Evolutionary conservation across 2,797 vertebrate species (phyloP), one percentile per base, ranked within the genome.

Genomic region (Halcyon leucocephala): DNA sequence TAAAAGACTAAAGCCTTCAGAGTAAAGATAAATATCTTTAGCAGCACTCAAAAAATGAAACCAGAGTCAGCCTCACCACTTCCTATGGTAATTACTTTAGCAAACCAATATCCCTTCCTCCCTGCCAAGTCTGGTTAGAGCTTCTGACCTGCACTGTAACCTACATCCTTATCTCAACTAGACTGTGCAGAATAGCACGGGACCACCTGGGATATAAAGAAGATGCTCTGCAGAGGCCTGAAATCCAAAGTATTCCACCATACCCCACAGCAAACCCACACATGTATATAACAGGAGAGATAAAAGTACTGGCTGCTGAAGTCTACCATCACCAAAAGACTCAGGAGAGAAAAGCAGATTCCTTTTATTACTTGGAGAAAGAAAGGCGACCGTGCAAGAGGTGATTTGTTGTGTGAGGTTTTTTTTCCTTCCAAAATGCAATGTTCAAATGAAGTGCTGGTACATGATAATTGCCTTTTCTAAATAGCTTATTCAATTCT

Each of bases 1-100:
- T 42, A 54, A 81, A 89, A 84, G 62, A 93, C 58, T 61, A 86
- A 84, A 90, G 77, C 73, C 72, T 96, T 76, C 60, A 72, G 66
- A 93, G 60, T 37, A 51, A 86, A 95, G 91, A 95, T 65, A 90
- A 93, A 86, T 58, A 69, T 72, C 83, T 94, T 91, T 9, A 94
- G 54, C 60, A 88, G 65, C 70, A 86, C 92, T 84, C 69, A 67
- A 81, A 93, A 89, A 88, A 52, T 55, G 49, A 93, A 95, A 67
- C 65, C 55, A 61, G 60, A 28, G 51, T 57, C 81, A 92, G 69
- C 81, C 89, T 71, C 78, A 80, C 67, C 71, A 82, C 83, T 87
- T 92, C 86, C 83, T 89, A 73, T 14, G 35, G 46, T 77, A 79
- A 96, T 90, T 86, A 73, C 44, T 67, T 67, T 6, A 86, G 82